These are phyloP conservation scores for Tapirus terrestris DNA, from an alignment of 2,113 vertebrate genomes.

Conservation along the genomic window DNA sequence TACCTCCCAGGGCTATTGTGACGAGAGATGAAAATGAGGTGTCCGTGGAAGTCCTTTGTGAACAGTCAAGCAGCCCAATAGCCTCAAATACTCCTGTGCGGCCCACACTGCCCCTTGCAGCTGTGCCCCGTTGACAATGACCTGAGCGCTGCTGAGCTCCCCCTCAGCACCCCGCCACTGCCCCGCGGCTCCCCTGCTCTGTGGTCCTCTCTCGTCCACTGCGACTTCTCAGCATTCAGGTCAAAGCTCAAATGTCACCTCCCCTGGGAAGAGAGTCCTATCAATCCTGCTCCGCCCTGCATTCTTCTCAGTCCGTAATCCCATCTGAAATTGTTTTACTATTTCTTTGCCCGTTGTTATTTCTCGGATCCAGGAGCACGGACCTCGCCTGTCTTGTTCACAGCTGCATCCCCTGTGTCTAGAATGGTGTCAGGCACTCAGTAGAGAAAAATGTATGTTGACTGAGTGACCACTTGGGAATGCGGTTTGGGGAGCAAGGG, in stretches of 20 bases:
- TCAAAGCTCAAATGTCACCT: no score
- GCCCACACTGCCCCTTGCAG: no score
- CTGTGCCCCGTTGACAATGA: accelerated
- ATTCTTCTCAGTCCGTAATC: no score
- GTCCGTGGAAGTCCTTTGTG: neutral
- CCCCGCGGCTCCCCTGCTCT: neutral
- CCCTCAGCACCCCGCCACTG: neutral
- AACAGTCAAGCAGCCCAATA: neutral
- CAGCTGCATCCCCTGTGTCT: no score
- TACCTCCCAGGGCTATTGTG: neutral
- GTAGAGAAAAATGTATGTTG: no score
- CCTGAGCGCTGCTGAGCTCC: no score
- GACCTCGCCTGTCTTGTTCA: no score
- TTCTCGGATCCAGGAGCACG: neutral
- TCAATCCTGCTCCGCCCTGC: neutral
- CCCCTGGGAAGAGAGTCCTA: neutral
- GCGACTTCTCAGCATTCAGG: neutral
- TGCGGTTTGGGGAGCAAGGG: neutral
- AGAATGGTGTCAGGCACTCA: no score
- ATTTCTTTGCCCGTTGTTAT: no score
- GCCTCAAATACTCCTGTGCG: accelerated
- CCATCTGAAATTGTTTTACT: accelerated
- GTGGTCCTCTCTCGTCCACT: no score
- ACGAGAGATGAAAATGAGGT: neutral
- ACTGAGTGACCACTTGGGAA: neutral